These are phyloP conservation scores for Drosophila austrosaltans DNA, from an alignment of 2,888 invertebrate genomes.

Conservation along the genomic window DNA sequence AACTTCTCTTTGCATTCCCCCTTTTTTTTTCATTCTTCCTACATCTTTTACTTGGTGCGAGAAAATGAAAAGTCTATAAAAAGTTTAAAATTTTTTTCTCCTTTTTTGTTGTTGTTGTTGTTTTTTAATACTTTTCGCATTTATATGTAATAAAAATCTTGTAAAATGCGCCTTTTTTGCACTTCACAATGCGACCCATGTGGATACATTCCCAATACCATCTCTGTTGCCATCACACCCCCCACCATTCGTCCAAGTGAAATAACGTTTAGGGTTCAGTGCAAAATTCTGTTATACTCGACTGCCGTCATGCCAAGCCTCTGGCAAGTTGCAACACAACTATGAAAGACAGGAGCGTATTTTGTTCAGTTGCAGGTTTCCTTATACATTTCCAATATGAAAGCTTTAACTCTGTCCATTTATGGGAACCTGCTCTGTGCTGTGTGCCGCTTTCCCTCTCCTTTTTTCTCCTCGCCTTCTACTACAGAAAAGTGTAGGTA, in stretches of 20 bases:
- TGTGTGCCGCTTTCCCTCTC: background rate
- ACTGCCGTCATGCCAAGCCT: constrained; percentile 35
- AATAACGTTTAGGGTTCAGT: constrained; percentile 72
- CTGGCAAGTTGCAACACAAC: constrained; percentile 43
- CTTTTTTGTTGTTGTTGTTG: background rate
- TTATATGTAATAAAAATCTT: constrained; percentile 80
- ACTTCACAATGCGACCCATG: constrained; percentile 66
- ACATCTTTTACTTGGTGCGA: constrained; percentile 3
- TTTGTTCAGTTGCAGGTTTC: background rate
- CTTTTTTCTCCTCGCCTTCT: background rate
- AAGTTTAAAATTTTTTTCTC: constrained; percentile 57
- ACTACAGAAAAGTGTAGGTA: background rate
- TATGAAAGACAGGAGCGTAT: constrained; percentile 19
- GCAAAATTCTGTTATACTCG: constrained; percentile 71
- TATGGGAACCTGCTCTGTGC: constrained; percentile 1
- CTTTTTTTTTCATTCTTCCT: background rate
- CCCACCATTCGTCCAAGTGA: constrained; percentile 5
- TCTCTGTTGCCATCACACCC: background rate
- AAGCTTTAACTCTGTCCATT: background rate
- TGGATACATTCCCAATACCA: constrained; percentile 29
- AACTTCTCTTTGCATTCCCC: constrained; percentile 48
- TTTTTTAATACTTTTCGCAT: constrained; percentile 80
- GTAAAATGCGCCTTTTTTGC: constrained; percentile 78
- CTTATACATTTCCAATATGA: background rate
- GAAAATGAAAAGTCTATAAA: constrained; percentile 75